Evolutionary conservation across 2,113 vertebrate genomes (phyloP).

Genomic region (Laticauda colubrina): DNA sequence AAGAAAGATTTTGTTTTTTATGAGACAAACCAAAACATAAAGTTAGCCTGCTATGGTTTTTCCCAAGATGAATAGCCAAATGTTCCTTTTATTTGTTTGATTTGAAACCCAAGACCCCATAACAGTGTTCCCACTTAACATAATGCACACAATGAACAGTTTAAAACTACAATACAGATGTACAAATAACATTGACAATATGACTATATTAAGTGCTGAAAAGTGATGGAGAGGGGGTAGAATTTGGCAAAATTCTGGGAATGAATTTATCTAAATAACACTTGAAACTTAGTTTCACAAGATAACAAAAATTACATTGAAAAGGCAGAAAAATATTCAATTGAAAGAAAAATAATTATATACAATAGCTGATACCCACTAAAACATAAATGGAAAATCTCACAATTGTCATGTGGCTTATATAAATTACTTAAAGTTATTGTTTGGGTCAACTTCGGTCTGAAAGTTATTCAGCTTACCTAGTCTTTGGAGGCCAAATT

Average conservation of each 20-base stretch:
- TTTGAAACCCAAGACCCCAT: not conserved
- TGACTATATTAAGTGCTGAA: not conserved
- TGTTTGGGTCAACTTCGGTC: not conserved
- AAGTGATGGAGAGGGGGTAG: not conserved
- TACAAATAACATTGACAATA: not conserved
- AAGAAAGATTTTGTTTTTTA: not conserved
- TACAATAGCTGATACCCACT: not conserved
- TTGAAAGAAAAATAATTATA: not conserved
- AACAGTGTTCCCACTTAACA: not conserved
- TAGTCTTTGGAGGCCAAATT: conserved; percentile 95
- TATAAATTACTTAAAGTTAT: not conserved
- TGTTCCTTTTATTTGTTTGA: not conserved
- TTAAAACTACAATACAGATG: not conserved
- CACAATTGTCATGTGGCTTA: not conserved
- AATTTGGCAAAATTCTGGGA: not conserved
- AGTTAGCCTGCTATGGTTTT: not conserved
- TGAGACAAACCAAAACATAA: not conserved
- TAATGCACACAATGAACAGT: not conserved
- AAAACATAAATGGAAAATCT: not conserved
- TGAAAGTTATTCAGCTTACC: conserved; percentile 72
- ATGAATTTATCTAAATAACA: not conserved
- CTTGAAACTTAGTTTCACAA: not conserved
- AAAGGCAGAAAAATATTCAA: not conserved
- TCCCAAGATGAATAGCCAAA: not conserved
- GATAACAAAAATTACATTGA: not conserved